Conservation (phyloP, 30 jellyfish, hydroid and myxozoan species). For the Aurelia sp. region DNA sequence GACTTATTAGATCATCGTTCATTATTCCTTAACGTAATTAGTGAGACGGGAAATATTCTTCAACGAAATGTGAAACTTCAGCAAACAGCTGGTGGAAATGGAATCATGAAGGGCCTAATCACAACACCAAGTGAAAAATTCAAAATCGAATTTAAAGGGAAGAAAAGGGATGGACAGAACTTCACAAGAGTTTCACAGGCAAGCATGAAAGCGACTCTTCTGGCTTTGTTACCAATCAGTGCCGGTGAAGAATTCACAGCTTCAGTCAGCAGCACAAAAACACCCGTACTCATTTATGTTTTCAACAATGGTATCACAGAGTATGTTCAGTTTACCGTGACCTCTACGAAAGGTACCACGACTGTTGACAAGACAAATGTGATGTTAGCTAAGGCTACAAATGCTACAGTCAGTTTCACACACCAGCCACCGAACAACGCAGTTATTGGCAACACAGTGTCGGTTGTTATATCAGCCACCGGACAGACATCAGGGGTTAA, state of each 20-base stretch:
- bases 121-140: slow-evolving; percentile 40
- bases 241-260: slow-evolving; percentile 57
- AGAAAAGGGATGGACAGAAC: slow-evolving; percentile 31
- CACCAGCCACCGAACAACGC: slow-evolving; percentile 37
- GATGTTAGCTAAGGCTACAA: slow-evolving; percentile 10
- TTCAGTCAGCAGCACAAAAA: slow-evolving; percentile 28
- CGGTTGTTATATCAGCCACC: slow-evolving; percentile 11
- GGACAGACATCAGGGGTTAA: neutral
- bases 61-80: neutral
- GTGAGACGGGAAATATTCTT: slow-evolving; percentile 16
- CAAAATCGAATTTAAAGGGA: slow-evolving; percentile 44
- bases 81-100: slow-evolving; percentile 17
- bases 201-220: slow-evolving; percentile 24
- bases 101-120: slow-evolving; percentile 16
- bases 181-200: slow-evolving; percentile 50
- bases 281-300: slow-evolving; percentile 20
- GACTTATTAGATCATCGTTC: slow-evolving; percentile 20
- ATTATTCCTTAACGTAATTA: slow-evolving; percentile 13
- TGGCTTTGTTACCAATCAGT: slow-evolving; percentile 34
- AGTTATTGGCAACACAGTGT: slow-evolving; percentile 34
- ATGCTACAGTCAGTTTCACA: slow-evolving; percentile 20
- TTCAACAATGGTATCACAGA: slow-evolving; percentile 14
- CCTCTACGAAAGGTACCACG: slow-evolving; percentile 17
- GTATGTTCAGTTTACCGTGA: neutral
- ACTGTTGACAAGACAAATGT: slow-evolving; percentile 1